Evolutionary conservation across 2,797 vertebrate species (phyloP).

Genomic region (Coluber constrictor): DNA sequence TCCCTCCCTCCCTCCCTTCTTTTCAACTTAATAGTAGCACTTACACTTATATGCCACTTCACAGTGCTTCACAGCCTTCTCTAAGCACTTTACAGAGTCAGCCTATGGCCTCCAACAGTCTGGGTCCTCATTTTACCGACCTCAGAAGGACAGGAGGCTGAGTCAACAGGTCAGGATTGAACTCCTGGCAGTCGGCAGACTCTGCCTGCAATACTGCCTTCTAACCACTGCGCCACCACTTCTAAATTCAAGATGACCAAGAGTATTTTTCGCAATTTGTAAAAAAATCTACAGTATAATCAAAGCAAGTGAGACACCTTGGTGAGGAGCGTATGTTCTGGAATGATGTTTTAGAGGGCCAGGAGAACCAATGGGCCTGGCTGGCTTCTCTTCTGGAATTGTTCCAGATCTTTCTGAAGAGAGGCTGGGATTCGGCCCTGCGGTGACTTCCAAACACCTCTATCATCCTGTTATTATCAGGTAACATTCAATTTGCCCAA

Average conservation of each 20-base stretch:
- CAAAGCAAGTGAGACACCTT: neutral
- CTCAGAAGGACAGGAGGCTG: too few species aligned
- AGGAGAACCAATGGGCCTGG: neutral
- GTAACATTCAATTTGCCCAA: conserved; percentile 46
- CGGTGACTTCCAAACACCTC: neutral
- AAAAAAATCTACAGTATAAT: neutral
- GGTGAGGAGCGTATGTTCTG: neutral
- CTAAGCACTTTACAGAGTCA: too few species aligned
- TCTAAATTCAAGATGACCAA: neutral
- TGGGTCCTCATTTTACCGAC: too few species aligned
- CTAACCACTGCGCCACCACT: too few species aligned
- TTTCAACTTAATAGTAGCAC: too few species aligned
- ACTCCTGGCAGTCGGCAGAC: too few species aligned
- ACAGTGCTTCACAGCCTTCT: too few species aligned
- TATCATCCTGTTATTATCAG: neutral
- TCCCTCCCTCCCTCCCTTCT: too few species aligned
- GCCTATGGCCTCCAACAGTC: too few species aligned
- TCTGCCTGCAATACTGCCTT: too few species aligned
- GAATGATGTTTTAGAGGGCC: neutral
- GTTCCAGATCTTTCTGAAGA: neutral
- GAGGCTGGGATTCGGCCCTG: neutral
- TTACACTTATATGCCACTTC: too few species aligned
- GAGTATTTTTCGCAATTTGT: neutral
- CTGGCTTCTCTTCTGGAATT: neutral
- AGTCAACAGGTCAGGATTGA: too few species aligned